Conservation (phyloP, 2,113 vertebrate species). For the Tupaia chinensis region DNA sequence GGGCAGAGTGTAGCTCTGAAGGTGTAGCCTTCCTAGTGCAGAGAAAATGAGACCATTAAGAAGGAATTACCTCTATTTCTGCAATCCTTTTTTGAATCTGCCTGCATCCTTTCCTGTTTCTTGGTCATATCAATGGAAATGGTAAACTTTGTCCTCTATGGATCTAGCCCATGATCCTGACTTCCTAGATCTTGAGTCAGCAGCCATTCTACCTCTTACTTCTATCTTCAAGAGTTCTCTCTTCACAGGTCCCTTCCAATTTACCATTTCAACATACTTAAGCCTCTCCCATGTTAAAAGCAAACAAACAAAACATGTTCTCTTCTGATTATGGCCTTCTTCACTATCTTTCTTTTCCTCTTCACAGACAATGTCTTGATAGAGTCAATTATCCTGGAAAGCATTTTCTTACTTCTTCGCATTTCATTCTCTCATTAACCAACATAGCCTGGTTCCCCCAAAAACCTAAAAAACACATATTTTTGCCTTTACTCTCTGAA, state of each 20-base stretch:
- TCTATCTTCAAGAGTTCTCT: slow-evolving; percentile 12
- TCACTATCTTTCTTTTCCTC: not conserved
- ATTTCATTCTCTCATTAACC: not conserved
- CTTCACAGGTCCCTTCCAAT: not conserved
- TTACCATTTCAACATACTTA: not conserved
- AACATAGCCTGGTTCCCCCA: not conserved
- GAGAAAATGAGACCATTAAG: not conserved
- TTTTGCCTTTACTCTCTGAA: slow-evolving; percentile 23
- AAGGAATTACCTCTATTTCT: not conserved
- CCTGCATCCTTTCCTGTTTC: not conserved
- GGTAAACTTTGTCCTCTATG: not conserved
- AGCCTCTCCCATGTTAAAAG: not conserved
- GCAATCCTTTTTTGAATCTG: not conserved
- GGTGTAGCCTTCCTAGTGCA: not conserved
- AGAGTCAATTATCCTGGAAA: not conserved
- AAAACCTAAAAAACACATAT: not conserved
- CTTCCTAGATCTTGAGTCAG: not conserved
- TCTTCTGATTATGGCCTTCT: not conserved
- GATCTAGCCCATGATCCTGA: not conserved
- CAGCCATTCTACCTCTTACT: not conserved
- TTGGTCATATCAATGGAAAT: not conserved
- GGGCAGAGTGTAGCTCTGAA: not conserved
- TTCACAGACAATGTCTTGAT: not conserved
- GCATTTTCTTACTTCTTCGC: not conserved
- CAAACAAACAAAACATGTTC: not conserved